Percentiles rank a stretch among this genome's conserved stretches.
Conservation (phyloP, 2,797 vertebrate species). For the Clarias pachynema region DNA sequence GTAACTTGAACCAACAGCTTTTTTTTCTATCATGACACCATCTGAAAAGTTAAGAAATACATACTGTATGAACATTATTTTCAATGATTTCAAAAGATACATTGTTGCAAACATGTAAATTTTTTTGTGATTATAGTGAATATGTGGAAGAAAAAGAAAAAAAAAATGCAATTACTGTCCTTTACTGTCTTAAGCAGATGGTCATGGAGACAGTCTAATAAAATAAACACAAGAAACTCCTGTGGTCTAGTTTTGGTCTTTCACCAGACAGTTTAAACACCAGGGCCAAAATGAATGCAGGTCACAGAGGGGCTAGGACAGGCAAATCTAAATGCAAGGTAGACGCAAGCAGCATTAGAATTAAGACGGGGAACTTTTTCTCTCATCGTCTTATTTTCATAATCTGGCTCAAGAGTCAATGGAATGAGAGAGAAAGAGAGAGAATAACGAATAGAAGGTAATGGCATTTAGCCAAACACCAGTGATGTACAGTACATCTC, state of each 20-base stretch:
- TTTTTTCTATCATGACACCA: not conserved
- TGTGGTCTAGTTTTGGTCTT: not conserved
- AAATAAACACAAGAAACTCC: constrained; percentile 67
- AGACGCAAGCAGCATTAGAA: constrained; percentile 27
- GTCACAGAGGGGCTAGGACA: constrained; percentile 71
- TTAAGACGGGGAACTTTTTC: no score
- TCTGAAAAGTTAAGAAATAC: constrained; percentile 34
- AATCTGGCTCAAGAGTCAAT: not conserved
- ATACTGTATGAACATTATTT: constrained; percentile 11
- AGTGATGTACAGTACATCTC: constrained; percentile 34
- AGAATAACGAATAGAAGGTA: constrained; percentile 40
- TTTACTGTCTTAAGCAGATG: constrained; percentile 73
- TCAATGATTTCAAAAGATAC: constrained; percentile 47
- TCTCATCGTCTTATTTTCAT: no score
- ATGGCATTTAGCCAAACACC: constrained; percentile 63
- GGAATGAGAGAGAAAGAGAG: constrained; percentile 31
- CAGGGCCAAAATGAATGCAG: constrained; percentile 78
- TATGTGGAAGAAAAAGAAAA: not conserved
- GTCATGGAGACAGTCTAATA: constrained; percentile 65
- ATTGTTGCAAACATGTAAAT: constrained; percentile 44
- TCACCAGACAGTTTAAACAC: constrained; percentile 68
- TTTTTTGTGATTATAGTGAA: not conserved
- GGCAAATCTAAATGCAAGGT: constrained; percentile 75
- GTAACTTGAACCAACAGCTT: constrained; percentile 8
- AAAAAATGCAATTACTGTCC: not conserved